A percentile compares a stretch with the other conserved stretches of the same genome.
phyloP scores from a whole-genome alignment of 2,113 vertebrate genomes.

The Triplophysa rosa region DNA sequence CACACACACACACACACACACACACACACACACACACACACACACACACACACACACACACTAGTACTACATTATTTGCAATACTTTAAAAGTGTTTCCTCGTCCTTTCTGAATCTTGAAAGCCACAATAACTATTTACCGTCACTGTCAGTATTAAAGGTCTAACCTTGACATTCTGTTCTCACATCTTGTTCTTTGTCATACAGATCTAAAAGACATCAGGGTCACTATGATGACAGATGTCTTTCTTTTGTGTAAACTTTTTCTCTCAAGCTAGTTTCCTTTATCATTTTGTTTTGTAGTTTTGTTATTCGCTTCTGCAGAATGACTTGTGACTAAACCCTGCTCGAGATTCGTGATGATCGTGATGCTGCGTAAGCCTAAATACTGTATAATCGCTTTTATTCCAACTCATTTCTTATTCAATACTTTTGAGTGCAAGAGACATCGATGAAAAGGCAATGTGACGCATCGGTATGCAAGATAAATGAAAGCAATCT shows the following conservation, averaged over 20 bases:
- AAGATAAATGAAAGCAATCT: constrained; percentile 2
- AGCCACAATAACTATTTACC: too few species aligned
- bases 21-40: too few species aligned
- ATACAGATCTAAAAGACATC: not conserved
- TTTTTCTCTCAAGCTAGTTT: not conserved
- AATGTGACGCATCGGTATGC: not conserved
- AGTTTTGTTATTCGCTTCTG: not conserved
- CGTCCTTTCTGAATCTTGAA: too few species aligned
- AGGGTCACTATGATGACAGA: not conserved
- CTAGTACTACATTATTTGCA: too few species aligned
- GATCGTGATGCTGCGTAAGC: not conserved
- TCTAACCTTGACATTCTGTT: too few species aligned
- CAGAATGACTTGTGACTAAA: not conserved
- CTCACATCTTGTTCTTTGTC: too few species aligned
- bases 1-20: too few species aligned
- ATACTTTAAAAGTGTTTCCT: too few species aligned
- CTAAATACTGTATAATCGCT: not conserved
- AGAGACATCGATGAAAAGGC: not conserved
- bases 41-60: too few species aligned
- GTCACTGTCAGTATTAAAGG: too few species aligned
- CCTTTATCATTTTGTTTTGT: not conserved
- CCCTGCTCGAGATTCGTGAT: not conserved
- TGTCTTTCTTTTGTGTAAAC: not conserved
- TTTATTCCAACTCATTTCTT: not conserved
- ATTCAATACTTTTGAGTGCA: not conserved